Conservation (phyloP, 2,113 vertebrate genomes). For the Reinhardtius hippoglossoides region DNA sequence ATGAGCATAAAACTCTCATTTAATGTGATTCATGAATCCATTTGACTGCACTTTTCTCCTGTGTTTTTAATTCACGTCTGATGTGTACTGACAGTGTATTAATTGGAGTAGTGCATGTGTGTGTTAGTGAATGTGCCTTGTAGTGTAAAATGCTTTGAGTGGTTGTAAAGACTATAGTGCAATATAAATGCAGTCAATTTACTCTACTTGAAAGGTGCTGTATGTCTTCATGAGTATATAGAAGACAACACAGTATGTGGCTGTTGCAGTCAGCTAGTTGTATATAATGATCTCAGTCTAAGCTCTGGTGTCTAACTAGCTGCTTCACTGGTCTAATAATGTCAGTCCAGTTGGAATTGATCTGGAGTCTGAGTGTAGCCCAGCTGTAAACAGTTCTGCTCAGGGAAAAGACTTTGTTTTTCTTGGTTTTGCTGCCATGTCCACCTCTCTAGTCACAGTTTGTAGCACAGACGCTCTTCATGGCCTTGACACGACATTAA, state of each 20-base stretch:
- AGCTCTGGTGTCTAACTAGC: conserved; percentile 64
- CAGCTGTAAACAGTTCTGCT: conserved; percentile 51
- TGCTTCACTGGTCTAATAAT: conserved; percentile 73
- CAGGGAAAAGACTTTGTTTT: conserved; percentile 28
- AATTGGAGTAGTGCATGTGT: neutral
- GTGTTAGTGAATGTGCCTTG: neutral
- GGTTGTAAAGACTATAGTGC: neutral
- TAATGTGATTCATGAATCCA: conserved; percentile 1
- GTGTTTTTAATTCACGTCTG: neutral
- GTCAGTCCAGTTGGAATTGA: conserved; percentile 62
- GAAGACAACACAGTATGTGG: conserved; percentile 1
- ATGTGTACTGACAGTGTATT: neutral
- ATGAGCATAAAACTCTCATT: neutral
- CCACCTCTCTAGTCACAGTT: conserved; percentile 12
- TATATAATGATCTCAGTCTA: conserved; percentile 58
- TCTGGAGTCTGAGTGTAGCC: conserved; percentile 38
- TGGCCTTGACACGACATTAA: neutral
- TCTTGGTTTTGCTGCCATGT: conserved; percentile 26
- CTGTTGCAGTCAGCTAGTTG: conserved; percentile 21
- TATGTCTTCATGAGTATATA: conserved; percentile 9
- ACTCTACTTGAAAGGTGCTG: neutral
- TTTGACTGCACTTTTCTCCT: neutral
- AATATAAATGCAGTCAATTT: neutral
- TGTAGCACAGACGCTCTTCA: neutral
- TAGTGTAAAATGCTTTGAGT: neutral